phyloP scores from a whole-genome alignment of 2,888 invertebrate genomes.

The Trissolcus japonicus region DNA sequence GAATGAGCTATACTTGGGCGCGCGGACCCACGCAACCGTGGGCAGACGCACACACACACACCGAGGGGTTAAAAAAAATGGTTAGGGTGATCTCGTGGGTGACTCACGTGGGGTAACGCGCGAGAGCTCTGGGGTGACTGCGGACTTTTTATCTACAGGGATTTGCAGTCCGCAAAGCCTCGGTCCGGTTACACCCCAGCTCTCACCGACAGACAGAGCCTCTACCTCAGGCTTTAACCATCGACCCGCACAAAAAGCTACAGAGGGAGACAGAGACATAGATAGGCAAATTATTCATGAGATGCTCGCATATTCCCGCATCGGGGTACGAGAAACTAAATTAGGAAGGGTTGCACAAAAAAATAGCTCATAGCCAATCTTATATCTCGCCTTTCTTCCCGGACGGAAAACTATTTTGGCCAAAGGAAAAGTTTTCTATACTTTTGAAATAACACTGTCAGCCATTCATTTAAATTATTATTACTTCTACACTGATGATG shows the following conservation, averaged over 20 bases:
- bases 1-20: constrained; percentile 41
- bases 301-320: constrained; percentile 51
- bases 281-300: constrained; percentile 58
- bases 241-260: constrained; percentile 47
- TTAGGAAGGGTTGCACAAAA: constrained; percentile 57
- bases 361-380: constrained; percentile 48
- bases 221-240: constrained; percentile 47
- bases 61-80: constrained; percentile 69
- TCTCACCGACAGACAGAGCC: constrained; percentile 14
- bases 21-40: constrained; percentile 60
- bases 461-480: not conserved
- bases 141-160: constrained; percentile 73
- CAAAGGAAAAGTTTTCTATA: not conserved
- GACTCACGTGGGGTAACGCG: constrained; percentile 72
- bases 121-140: constrained; percentile 65
- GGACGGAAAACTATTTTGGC: not conserved
- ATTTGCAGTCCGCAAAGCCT: constrained; percentile 68
- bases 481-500: too few species aligned
- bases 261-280: constrained; percentile 27
- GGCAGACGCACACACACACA: constrained; percentile 6
- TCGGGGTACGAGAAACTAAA: constrained; percentile 43
- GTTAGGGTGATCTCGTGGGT: constrained; percentile 72
- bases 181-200: constrained; percentile 72
- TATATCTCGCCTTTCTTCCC: constrained; percentile 9
- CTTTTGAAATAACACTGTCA: not conserved